These are phyloP conservation scores for Leucosticte australis DNA, from an alignment of 2,113 vertebrate species.

Conservation along the genomic window DNA sequence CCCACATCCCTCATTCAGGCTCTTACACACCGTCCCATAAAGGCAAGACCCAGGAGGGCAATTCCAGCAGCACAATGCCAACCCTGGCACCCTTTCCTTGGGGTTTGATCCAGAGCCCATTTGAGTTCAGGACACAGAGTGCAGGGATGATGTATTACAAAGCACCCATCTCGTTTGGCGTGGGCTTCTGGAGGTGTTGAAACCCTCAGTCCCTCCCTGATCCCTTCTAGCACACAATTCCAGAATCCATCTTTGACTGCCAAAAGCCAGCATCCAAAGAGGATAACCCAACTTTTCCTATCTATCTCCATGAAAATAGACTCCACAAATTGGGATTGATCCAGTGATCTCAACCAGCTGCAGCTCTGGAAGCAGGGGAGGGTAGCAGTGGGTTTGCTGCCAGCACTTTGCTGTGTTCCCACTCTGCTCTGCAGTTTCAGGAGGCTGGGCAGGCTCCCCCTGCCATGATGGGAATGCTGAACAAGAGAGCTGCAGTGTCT, in stretches of 20 bases:
- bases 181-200: not conserved
- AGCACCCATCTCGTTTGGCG: fast-evolving
- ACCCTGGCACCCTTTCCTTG: not conserved
- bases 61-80: not conserved
- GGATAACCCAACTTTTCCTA: not conserved
- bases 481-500: not conserved
- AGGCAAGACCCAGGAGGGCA: not conserved
- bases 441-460: not conserved
- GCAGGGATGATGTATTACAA: not conserved
- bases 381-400: not conserved
- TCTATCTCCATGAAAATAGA: not conserved
- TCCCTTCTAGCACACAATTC: not conserved
- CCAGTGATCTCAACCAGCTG: not conserved
- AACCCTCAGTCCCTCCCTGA: not conserved
- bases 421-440: not conserved
- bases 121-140: not conserved
- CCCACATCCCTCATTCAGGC: no score
- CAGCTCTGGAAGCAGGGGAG: not conserved
- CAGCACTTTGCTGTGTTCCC: not conserved
- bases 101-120: not conserved
- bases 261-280: not conserved
- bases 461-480: not conserved
- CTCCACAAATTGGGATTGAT: not conserved
- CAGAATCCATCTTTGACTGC: not conserved
- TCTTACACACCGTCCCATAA: not conserved